Evolutionary conservation across 2,888 invertebrate genomes (phyloP).

Genomic region (Heliconius ethilla): DNA sequence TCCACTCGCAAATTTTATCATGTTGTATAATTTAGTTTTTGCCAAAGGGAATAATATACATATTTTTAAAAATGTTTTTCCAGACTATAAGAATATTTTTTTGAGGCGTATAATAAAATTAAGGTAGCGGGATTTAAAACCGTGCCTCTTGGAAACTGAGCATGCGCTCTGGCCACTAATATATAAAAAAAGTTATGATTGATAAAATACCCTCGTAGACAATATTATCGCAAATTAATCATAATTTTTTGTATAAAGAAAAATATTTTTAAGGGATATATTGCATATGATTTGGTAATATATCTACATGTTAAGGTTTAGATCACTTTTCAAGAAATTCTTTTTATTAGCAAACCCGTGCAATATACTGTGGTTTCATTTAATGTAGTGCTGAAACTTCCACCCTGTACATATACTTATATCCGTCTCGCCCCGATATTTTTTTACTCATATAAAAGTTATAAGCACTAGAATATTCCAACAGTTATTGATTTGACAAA

Average conservation of each 20-base stretch:
- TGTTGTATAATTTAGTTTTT: neutral
- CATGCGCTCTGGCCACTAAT: no score
- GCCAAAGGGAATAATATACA: neutral
- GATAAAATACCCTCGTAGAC: neutral
- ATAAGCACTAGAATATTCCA: neutral
- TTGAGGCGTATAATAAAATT: no score
- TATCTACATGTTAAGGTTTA: no score
- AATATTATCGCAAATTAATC: neutral
- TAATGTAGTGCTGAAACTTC: no score
- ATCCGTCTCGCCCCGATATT: neutral
- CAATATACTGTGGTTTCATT: no score
- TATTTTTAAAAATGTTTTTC: no score
- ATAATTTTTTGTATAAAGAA: neutral
- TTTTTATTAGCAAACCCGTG: neutral
- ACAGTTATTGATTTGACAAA: neutral
- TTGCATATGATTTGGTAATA: neutral
- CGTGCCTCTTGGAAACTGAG: no score
- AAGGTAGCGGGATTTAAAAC: no score
- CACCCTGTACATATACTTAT: neutral
- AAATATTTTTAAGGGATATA: neutral
- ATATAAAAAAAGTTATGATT: neutral
- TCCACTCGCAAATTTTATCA: neutral
- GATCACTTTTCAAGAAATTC: neutral
- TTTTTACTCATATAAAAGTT: neutral
- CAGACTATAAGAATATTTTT: no score